These are phyloP conservation scores for Aricia agestis DNA, from an alignment of 1,140 invertebrate species.

Conservation along the genomic window DNA sequence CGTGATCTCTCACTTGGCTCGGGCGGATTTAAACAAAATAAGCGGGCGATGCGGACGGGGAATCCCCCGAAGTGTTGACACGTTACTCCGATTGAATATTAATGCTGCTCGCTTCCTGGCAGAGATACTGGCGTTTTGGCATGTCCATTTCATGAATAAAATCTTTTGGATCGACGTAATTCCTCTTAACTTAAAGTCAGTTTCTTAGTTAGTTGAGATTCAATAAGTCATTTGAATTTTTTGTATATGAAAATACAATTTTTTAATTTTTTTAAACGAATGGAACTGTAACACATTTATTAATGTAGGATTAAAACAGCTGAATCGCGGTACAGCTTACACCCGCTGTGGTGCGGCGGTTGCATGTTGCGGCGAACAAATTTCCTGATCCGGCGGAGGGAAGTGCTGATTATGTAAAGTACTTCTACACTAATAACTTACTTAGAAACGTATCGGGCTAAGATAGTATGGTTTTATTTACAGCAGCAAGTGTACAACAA, in stretches of 20 bases:
- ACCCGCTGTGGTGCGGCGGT: background rate
- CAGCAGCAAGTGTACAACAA: background rate
- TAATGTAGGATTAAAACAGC: too few species aligned
- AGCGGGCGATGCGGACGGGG: background rate
- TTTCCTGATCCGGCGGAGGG: background rate
- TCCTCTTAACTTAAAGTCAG: background rate
- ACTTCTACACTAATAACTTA: background rate
- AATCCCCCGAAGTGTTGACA: constrained; percentile 12
- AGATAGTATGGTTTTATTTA: background rate
- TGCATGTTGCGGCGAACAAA: background rate
- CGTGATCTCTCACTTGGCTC: constrained; percentile 23
- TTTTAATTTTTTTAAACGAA: too few species aligned
- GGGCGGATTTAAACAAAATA: constrained; percentile 14
- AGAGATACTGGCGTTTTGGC: background rate
- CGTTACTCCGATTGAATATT: background rate
- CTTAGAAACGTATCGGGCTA: background rate
- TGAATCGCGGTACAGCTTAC: too few species aligned
- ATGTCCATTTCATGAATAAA: background rate
- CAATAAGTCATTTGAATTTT: too few species aligned
- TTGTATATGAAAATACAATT: too few species aligned
- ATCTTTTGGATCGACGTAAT: background rate
- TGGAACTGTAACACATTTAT: too few species aligned
- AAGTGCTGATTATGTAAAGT: background rate
- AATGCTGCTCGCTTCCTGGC: background rate
- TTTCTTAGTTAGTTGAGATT: too few species aligned